Conservation (phyloP, 2,888 invertebrate species). For the Caradrina clavipalpis region DNA sequence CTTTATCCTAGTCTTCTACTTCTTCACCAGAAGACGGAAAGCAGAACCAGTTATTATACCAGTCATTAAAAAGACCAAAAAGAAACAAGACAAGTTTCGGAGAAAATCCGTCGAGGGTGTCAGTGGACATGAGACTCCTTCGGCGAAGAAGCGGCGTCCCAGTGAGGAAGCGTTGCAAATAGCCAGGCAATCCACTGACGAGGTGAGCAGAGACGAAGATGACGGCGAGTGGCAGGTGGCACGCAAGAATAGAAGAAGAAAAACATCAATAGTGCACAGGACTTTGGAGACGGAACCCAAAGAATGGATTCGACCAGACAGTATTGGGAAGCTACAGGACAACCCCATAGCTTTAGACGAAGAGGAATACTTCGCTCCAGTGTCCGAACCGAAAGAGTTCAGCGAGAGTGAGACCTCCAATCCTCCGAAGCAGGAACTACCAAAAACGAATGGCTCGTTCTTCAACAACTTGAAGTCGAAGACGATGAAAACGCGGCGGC, state of each 20-base stretch:
- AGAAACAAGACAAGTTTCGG: slow-evolving; percentile 85
- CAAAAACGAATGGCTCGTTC: slow-evolving; percentile 87
- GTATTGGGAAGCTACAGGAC: slow-evolving; percentile 84
- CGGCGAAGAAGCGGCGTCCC: slow-evolving; percentile 92
- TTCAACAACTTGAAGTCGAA: slow-evolving; percentile 87
- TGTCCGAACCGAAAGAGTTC: slow-evolving; percentile 85
- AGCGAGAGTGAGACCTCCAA: slow-evolving; percentile 68
- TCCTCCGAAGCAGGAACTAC: slow-evolving; percentile 77
- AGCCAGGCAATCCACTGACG: slow-evolving; percentile 91
- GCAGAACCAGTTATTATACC: slow-evolving; percentile 76
- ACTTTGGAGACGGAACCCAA: slow-evolving; percentile 82
- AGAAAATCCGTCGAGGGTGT: slow-evolving; percentile 93
- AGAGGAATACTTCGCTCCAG: slow-evolving; percentile 89
- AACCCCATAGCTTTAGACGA: slow-evolving; percentile 91
- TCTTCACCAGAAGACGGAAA: slow-evolving; percentile 86
- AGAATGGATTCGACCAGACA: slow-evolving; percentile 79
- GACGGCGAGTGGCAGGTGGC: slow-evolving; percentile 87
- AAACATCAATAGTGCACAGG: slow-evolving; percentile 84
- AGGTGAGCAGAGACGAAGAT: slow-evolving; percentile 86
- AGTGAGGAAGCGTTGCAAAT: slow-evolving; percentile 94
- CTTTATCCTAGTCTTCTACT: slow-evolving; percentile 86
- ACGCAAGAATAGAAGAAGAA: slow-evolving; percentile 87
- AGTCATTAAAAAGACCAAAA: slow-evolving; percentile 79
- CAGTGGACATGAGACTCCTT: slow-evolving; percentile 88
- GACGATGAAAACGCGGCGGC: slow-evolving; percentile 88